phyloP scores from a whole-genome alignment of 2,888 invertebrate species.

The Scrobipalpa costella region DNA sequence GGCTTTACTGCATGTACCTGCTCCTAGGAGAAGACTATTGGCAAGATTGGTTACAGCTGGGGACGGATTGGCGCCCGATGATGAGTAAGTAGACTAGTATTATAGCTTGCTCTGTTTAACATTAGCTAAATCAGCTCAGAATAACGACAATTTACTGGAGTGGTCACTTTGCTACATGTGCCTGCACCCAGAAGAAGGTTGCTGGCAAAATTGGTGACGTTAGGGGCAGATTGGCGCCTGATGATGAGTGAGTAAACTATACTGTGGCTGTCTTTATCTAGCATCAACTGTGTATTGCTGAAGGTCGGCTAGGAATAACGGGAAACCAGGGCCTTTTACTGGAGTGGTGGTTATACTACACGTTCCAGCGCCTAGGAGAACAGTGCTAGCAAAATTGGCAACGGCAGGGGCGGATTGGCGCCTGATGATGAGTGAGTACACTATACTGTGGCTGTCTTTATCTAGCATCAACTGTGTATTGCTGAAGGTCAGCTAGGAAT shows the following conservation, averaged over 20 bases:
- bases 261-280: background rate
- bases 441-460: background rate
- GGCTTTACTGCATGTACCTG: conserved; percentile 82
- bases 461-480: background rate
- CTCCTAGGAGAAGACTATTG: conserved; percentile 82
- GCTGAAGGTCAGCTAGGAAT: conserved; percentile 48
- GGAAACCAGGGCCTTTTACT: conserved; percentile 75
- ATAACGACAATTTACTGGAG: conserved; percentile 77
- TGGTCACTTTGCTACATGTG: conserved; percentile 81
- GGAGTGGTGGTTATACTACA: conserved; percentile 79
- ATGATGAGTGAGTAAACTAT: conserved; percentile 75
- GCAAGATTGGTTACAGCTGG: conserved; percentile 88
- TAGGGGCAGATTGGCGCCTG: conserved; percentile 87
- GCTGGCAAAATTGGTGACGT: conserved; percentile 87
- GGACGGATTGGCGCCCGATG: conserved; percentile 84
- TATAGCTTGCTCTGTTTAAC: background rate
- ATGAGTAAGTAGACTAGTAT: conserved; percentile 67
- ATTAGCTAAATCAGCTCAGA: conserved; percentile 45
- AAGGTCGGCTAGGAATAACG: conserved; percentile 81
- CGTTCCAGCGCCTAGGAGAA: conserved; percentile 81
- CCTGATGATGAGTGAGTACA: conserved; percentile 80
- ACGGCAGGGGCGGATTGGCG: conserved; percentile 88
- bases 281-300: conserved; percentile 77
- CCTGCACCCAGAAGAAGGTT: conserved; percentile 81
- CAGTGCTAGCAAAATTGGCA: conserved; percentile 85